Conservation (phyloP, 2,888 invertebrate genomes). For the Limnephilus lunatus region DNA sequence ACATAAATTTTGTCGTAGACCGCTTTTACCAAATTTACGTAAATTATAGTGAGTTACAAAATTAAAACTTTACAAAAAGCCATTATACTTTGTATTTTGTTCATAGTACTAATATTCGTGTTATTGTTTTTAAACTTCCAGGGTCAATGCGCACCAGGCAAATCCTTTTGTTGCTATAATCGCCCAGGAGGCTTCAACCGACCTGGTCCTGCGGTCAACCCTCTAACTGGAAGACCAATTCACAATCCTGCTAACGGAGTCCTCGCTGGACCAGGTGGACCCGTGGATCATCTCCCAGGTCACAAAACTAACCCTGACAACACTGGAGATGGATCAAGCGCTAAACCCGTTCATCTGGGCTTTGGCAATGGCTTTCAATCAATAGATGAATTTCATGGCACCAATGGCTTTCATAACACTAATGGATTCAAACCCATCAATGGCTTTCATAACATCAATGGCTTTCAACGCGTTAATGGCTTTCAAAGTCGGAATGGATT, state of each 20-base stretch:
- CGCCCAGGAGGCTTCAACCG: constrained; percentile 67
- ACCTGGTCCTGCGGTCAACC: constrained; percentile 66
- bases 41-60: too few species aligned
- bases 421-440: background rate
- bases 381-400: background rate
- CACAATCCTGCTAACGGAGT: constrained; percentile 72
- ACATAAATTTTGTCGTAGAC: too few species aligned
- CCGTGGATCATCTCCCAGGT: constrained; percentile 69
- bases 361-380: constrained; percentile 18
- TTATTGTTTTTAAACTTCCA: constrained; percentile 69
- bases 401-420: background rate
- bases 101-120: background rate
- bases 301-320: constrained; percentile 48
- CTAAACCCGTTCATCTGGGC: constrained; percentile 40
- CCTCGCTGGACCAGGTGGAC: constrained; percentile 75
- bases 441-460: constrained; percentile 30
- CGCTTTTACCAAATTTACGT: too few species aligned
- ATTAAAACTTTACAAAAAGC: too few species aligned
- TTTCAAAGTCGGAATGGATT: constrained; percentile 33
- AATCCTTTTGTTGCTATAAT: constrained; percentile 82
- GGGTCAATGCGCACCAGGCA: constrained; percentile 81
- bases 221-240: constrained; percentile 67
- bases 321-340: constrained; percentile 43
- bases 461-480: background rate
- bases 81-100: background rate